A percentile compares a stretch with the other conserved stretches of the same genome.
Conservation (phyloP, 1,140 invertebrate genomes). For the Drosophila repleta region DNA sequence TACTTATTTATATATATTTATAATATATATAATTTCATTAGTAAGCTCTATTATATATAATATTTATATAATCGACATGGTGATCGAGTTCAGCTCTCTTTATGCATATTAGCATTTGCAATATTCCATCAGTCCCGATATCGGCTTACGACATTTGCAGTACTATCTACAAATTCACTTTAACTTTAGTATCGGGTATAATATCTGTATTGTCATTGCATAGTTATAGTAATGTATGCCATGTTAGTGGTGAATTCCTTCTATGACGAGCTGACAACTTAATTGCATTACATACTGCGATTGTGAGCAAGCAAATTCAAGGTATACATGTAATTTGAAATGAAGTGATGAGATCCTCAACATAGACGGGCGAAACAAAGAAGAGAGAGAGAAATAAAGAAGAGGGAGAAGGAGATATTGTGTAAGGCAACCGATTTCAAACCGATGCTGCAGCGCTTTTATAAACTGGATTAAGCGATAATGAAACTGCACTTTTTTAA, state of each 20-base stretch:
- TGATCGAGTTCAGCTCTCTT: no score
- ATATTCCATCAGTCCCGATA: background rate
- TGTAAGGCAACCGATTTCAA: background rate
- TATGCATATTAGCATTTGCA: no score
- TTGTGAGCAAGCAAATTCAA: background rate
- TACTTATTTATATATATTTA: no score
- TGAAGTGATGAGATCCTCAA: no score
- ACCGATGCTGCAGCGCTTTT: constrained; percentile 15
- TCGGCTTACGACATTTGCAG: background rate
- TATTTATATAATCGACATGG: no score
- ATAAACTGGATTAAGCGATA: constrained; percentile 73
- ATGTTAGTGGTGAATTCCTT: constrained; percentile 10
- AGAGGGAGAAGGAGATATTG: background rate
- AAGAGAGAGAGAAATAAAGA: background rate
- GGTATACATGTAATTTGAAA: background rate
- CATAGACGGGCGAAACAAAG: no score
- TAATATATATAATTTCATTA: no score
- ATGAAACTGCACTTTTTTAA: constrained; percentile 61
- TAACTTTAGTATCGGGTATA: no score
- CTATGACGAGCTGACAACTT: background rate
- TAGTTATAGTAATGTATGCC: background rate
- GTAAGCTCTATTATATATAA: no score
- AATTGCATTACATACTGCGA: background rate
- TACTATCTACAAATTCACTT: no score
- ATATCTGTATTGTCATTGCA: no score